These are phyloP conservation scores for Nycticorax nycticorax DNA, from an alignment of 2,113 vertebrate species.

Conservation along the genomic window DNA sequence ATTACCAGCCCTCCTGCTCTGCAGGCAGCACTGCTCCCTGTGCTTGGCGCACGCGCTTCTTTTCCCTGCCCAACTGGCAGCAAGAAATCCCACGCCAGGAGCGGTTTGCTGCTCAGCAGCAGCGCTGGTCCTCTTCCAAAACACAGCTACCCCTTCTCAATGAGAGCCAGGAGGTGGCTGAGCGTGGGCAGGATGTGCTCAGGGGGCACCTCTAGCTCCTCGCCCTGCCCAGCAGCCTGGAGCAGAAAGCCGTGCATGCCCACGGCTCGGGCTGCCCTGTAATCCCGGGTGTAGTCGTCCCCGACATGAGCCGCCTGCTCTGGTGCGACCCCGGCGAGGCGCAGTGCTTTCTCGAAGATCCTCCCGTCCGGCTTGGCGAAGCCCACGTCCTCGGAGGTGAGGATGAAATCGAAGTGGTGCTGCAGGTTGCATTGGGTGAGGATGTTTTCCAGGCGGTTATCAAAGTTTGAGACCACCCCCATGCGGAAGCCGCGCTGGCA, in stretches of 20 bases:
- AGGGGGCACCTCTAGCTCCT: conserved; percentile 3
- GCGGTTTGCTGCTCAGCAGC: accelerated
- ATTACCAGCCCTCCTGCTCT: neutral
- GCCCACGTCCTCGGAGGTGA: conserved; percentile 85
- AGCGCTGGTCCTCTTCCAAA: accelerated
- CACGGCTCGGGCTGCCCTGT: conserved; percentile 76
- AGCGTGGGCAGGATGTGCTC: conserved; percentile 70
- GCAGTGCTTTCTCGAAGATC: conserved; percentile 84
- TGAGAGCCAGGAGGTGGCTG: conserved; percentile 55
- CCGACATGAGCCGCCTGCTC: conserved; percentile 82
- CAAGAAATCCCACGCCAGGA: neutral
- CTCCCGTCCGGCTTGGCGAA: conserved; percentile 81
- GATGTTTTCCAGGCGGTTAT: conserved; percentile 81
- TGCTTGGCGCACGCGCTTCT: accelerated
- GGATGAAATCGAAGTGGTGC: conserved; percentile 84
- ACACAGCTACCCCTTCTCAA: conserved; percentile 11
- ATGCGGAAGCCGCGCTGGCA: conserved; percentile 78
- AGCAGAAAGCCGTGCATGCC: conserved; percentile 88
- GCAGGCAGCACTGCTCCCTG: neutral
- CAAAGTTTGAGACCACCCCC: conserved; percentile 91
- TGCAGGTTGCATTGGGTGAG: conserved; percentile 77
- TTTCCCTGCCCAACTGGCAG: neutral
- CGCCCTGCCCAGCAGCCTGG: neutral
- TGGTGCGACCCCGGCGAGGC: conserved; percentile 57
- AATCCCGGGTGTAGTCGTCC: conserved; percentile 86